These are phyloP conservation scores for Dendronephthya gigantea DNA, from an alignment of 64 coral and sea anemone genomes.

Conservation along the genomic window DNA sequence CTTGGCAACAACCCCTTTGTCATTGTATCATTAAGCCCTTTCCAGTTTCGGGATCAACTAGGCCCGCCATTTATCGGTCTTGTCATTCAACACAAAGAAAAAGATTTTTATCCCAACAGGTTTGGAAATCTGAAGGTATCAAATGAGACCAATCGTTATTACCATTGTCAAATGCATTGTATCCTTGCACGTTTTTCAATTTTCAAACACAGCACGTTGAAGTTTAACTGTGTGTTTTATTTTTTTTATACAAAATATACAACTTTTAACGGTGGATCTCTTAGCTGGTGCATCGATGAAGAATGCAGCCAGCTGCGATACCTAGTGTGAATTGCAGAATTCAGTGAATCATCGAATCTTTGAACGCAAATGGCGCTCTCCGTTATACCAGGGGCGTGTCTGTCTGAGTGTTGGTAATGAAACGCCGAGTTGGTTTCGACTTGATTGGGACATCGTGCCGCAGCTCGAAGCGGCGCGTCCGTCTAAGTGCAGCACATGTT, in stretches of 20 bases:
- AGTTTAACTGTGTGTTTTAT: not conserved
- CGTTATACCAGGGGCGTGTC: constrained; percentile 27
- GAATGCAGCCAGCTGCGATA: constrained; percentile 6
- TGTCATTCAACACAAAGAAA: too few species aligned
- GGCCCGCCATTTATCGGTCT: too few species aligned
- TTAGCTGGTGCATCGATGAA: not conserved
- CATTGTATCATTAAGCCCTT: too few species aligned
- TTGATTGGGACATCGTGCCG: constrained; percentile 16
- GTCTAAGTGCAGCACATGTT: constrained; percentile 21
- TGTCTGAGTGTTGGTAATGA: not conserved
- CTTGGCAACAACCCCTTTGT: too few species aligned
- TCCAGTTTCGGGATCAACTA: too few species aligned
- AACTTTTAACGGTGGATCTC: not conserved
- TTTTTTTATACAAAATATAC: not conserved
- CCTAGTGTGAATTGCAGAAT: constrained; percentile 1
- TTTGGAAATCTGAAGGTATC: too few species aligned
- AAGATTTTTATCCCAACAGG: too few species aligned
- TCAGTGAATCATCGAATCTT: constrained; percentile 24
- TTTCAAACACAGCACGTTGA: too few species aligned
- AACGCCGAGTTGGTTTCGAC: not conserved
- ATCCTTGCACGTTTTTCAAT: too few species aligned
- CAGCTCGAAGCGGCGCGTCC: not conserved
- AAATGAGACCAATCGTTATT: too few species aligned
- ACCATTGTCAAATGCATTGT: too few species aligned
- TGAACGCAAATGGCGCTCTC: constrained; percentile 40